These are phyloP conservation scores for Acleris emargana DNA, from an alignment of 2,888 invertebrate genomes.

Conservation along the genomic window DNA sequence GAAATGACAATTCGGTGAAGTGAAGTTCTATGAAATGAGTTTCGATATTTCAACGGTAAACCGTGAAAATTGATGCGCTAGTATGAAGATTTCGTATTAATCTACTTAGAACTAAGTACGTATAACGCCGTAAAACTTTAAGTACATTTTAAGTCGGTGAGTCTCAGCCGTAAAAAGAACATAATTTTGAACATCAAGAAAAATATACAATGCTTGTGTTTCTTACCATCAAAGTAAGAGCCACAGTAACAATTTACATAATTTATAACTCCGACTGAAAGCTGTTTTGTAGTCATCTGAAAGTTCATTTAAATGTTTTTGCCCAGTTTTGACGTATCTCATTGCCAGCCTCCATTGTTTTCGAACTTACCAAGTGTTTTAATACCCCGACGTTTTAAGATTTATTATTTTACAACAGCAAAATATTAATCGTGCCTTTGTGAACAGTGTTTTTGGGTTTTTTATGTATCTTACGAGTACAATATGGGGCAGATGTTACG, in stretches of 20 bases:
- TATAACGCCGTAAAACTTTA: too few relatives aligned
- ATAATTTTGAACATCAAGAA: too few relatives aligned
- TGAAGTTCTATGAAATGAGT: too few relatives aligned
- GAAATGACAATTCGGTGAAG: too few relatives aligned
- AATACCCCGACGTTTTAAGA: slow-evolving; percentile 6
- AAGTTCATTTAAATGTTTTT: slow-evolving; percentile 27
- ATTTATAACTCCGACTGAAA: slow-evolving; percentile 22
- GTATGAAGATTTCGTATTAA: too few relatives aligned
- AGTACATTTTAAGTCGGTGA: too few relatives aligned
- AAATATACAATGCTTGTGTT: too few relatives aligned
- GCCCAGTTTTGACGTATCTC: slow-evolving; percentile 26
- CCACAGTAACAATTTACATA: slow-evolving; percentile 25
- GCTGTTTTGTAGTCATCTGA: slow-evolving; percentile 24
- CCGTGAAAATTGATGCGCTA: too few relatives aligned
- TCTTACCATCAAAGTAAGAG: background rate
- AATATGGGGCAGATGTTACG: too few relatives aligned
- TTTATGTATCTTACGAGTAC: background rate
- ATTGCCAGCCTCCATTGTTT: slow-evolving; percentile 24
- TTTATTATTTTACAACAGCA: background rate
- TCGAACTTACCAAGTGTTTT: slow-evolving; percentile 17
- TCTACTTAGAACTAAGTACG: too few relatives aligned
- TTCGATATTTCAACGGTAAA: too few relatives aligned
- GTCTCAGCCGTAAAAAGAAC: too few relatives aligned
- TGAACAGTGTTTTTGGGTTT: background rate
- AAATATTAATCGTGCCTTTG: background rate